Evolutionary conservation across 2,888 invertebrate species (phyloP), one percentile per base, ranked within the genome.

Genomic region (Caenorhabditis drosophilae): DNA sequence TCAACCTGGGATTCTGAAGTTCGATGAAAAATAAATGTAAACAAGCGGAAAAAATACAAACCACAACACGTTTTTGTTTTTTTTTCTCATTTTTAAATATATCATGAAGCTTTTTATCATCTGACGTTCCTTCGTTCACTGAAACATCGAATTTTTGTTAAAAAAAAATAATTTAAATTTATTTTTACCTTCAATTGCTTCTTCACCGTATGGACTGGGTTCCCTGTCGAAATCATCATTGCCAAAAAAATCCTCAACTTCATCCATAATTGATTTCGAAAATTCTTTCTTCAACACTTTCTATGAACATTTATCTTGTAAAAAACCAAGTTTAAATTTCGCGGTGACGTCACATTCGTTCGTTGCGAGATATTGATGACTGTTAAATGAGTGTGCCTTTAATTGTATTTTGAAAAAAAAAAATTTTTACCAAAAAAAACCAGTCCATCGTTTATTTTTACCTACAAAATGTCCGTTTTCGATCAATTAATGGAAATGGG

Each of bases 401-500:
- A 42, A n/a, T 36, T 31, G 31, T 31, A 12, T n/a, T 4, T n/a
- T 36, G 16, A 36, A n/a, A 36, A n/a, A 12, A 15, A 15, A 7
- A 15, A 36, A n/a, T 36, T n/a, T 4, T 25, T 22, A 3, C 45
- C 23, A n/a, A 25, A 45, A 25, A 11, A n/a, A n/a, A n/a, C n/a
- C n/a, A n/a, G n/a, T n/a, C n/a, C n/a, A n/a, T n/a, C n/a, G n/a
- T n/a, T n/a, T n/a, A n/a, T n/a, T n/a, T n/a, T n/a, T n/a, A n/a
- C 12, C 40, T 11, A 36, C 16, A 51, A 27, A 20, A 64, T 59
- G 71, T 60, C 71, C 11, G 38, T 69, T 11, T 57, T 53, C 16
- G 60, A 72, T 36, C 69, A 69, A 50, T 55, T 72, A 4, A 54
- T 72, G 4, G 69, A 69, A 18, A 72, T 72, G 72, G 72, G 72